Evolutionary conservation across 2,113 vertebrate genomes (phyloP), one percentile per base, ranked within the genome.

Genomic region (Platichthys flesus): DNA sequence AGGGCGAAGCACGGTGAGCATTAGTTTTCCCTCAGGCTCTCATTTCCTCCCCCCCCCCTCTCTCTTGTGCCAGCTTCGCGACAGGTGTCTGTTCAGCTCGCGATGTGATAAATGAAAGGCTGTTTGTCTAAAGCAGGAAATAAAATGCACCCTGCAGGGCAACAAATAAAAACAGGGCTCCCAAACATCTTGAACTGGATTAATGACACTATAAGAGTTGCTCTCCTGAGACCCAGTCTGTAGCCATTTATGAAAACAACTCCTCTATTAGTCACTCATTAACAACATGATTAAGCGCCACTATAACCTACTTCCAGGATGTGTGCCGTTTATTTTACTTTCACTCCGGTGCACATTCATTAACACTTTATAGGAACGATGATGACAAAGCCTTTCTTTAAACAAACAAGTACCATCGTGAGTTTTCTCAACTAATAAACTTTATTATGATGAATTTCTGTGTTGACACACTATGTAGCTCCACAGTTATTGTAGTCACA

Each of bases 91-190:
- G 87, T 87, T 86, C 80, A 83, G 78, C 66, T 59, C 10, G 5
- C 70, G 51, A 77, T 70, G 86, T 90, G 90, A 93, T 92, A 78
- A 91, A 93, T 91, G 88, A 90, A 90, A 86, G 69, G 71, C 78
- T 12, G 87, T 85, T 86, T 88, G 79, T 90, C 74, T 85, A 79
- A 72, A 84, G 79, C 76, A 65, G 67, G 71, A 90, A 90, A 82
- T 76, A 86, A 89, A 89, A 90, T 76, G 49, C 78, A 76, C 72
- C 71, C 82, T 74, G 72, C 23, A 81, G 82, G 78, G 55, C 58
- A 79, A 84, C 80, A 78, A 88, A 89, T 76, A 88, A 74, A 89
- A 86, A 74, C 82, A 74, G 69, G 31, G 57, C 71, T 85, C 70
- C 51, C 21, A 61, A 79, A 82, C 71, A 42, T 82, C 77, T 77